Conservation (phyloP, 2,797 vertebrate species). For the Acanthurus lineatus region DNA sequence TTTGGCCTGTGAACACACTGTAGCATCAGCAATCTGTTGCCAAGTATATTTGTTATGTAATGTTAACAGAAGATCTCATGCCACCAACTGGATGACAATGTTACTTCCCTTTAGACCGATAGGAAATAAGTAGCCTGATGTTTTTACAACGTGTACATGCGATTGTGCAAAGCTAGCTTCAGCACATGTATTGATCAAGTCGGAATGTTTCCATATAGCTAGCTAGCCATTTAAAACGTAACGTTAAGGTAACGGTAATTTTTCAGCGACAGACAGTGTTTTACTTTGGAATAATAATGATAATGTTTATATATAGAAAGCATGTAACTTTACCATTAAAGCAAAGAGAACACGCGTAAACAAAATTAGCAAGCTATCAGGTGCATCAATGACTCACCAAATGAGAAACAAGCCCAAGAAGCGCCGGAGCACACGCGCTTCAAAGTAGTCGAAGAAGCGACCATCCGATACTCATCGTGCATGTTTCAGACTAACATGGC, state of each 20-base stretch:
- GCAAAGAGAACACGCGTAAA: constrained; percentile 2
- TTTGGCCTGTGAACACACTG: constrained; percentile 26
- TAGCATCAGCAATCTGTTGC: constrained; percentile 28
- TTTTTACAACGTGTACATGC: background rate
- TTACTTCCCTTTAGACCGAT: background rate
- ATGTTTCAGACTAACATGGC: background rate
- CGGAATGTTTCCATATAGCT: background rate
- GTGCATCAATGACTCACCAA: constrained; percentile 84
- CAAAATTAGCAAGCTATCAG: constrained; percentile 58
- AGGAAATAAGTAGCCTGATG: background rate
- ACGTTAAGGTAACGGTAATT: background rate
- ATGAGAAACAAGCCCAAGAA: constrained; percentile 56
- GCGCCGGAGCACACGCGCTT: constrained; percentile 10
- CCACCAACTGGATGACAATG: constrained; percentile 17
- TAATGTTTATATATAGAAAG: background rate
- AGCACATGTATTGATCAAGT: background rate
- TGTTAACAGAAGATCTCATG: constrained; percentile 23
- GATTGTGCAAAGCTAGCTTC: constrained; percentile 1
- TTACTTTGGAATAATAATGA: background rate
- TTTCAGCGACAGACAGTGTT: accelerated
- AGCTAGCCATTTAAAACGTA: background rate
- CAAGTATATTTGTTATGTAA: constrained; percentile 58
- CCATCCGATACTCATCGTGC: background rate
- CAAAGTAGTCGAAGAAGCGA: constrained; percentile 11
- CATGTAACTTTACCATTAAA: background rate